A percentile compares a stretch with the other conserved stretches of the same genome.
Conservation (phyloP, 2,888 invertebrate genomes). For the Tubiluchus corallicola region DNA sequence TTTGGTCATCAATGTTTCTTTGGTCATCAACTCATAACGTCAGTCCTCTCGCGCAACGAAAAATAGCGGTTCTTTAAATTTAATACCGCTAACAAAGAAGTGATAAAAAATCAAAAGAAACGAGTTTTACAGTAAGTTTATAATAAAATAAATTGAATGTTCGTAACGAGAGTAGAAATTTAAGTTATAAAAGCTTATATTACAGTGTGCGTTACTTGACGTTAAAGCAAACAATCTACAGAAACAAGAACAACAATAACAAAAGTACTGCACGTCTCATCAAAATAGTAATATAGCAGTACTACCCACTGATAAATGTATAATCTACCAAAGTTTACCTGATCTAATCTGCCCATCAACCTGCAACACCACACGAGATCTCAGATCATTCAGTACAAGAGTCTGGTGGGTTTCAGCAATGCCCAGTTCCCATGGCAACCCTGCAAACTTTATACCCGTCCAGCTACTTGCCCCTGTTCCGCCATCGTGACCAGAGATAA, state of each 20-base stretch:
- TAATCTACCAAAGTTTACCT: slow-evolving; percentile 30
- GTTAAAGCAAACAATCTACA: background rate
- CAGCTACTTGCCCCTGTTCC: slow-evolving; percentile 97
- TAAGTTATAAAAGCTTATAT: too few species aligned
- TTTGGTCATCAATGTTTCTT: too few species aligned
- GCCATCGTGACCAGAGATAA: slow-evolving; percentile 96
- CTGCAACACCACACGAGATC: slow-evolving; percentile 81
- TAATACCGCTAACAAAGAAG: too few species aligned
- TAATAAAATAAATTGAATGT: too few species aligned
- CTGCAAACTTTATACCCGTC: slow-evolving; percentile 96
- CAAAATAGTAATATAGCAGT: background rate
- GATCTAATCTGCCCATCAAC: slow-evolving; percentile 89
- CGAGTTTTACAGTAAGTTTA: too few species aligned
- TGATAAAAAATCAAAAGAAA: too few species aligned
- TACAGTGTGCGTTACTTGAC: background rate
- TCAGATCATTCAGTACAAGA: slow-evolving; percentile 71
- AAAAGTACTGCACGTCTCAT: background rate
- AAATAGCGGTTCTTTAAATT: background rate
- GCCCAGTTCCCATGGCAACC: slow-evolving; percentile 95
- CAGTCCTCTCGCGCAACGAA: background rate
- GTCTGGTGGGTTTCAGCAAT: slow-evolving; percentile 97
- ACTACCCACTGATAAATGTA: background rate
- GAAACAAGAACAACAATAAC: background rate
- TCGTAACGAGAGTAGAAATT: too few species aligned
- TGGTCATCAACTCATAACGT: too few species aligned